These are phyloP conservation scores for Rattus rattus DNA, from an alignment of 2,113 vertebrate species.

Conservation along the genomic window DNA sequence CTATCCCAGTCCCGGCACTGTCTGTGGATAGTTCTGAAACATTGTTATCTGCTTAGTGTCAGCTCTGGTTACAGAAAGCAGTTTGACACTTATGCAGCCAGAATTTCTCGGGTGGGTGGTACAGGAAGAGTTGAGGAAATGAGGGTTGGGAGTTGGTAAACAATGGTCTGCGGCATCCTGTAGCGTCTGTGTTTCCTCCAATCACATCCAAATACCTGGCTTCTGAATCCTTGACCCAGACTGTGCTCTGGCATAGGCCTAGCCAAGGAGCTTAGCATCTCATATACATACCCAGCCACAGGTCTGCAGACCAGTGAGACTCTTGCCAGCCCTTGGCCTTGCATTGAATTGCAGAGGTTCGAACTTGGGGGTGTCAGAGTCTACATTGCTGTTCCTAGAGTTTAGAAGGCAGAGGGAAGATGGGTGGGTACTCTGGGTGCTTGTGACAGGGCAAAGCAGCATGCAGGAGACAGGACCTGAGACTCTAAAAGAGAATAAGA, in stretches of 20 bases:
- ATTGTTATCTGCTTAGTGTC: not conserved
- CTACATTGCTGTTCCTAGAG: not conserved
- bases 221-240: not conserved
- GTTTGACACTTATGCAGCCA: not conserved
- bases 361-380: not conserved
- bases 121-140: not conserved
- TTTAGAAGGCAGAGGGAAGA: not conserved
- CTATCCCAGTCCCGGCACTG: not conserved
- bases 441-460: not conserved
- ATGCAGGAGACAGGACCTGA: not conserved
- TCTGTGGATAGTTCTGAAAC: not conserved
- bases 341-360: not conserved
- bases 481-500: not conserved
- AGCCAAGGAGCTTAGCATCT: not conserved
- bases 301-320: not conserved
- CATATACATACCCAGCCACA: accelerated
- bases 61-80: not conserved
- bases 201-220: not conserved
- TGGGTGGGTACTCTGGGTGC: not conserved
- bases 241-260: not conserved
- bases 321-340: not conserved
- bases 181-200: not conserved
- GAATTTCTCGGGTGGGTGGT: not conserved
- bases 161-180: not conserved
- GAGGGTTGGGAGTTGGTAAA: not conserved